Conservation (phyloP, 2,113 vertebrate species). For the Rhabdornis inornatus region DNA sequence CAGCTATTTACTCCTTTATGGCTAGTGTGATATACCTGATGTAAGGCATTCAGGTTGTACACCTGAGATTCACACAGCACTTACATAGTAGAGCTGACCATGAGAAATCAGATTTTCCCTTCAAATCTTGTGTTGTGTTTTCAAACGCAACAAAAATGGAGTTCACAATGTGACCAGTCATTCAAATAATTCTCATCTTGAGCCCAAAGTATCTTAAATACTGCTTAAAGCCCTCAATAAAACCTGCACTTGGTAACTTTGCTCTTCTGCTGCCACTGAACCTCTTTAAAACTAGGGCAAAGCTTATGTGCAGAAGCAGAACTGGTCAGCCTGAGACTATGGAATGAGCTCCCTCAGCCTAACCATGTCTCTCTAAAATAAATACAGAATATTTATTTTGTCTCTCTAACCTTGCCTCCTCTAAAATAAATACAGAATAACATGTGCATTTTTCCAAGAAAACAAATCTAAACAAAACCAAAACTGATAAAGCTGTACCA, state of each 20-base stretch:
- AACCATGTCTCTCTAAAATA: not conserved
- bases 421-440: not conserved
- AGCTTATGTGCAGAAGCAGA: not conserved
- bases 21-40: not conserved
- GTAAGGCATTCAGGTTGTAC: not conserved
- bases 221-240: not conserved
- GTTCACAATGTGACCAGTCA: not conserved
- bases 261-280: not conserved
- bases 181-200: not conserved
- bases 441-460: not conserved
- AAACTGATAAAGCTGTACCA: not conserved
- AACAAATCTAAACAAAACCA: not conserved
- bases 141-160: not conserved
- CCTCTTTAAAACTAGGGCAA: not conserved
- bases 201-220: not conserved
- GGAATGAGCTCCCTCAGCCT: not conserved
- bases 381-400: not conserved
- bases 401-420: not conserved
- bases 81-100: not conserved
- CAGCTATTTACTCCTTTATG: not conserved
- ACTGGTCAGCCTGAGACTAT: not conserved
- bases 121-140: not conserved
- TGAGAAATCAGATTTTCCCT: not conserved
- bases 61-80: not conserved
- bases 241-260: not conserved